These are phyloP conservation scores for Coregonus ussuriensis DNA, from an alignment of 2,797 vertebrate genomes.

Conservation along the genomic window DNA sequence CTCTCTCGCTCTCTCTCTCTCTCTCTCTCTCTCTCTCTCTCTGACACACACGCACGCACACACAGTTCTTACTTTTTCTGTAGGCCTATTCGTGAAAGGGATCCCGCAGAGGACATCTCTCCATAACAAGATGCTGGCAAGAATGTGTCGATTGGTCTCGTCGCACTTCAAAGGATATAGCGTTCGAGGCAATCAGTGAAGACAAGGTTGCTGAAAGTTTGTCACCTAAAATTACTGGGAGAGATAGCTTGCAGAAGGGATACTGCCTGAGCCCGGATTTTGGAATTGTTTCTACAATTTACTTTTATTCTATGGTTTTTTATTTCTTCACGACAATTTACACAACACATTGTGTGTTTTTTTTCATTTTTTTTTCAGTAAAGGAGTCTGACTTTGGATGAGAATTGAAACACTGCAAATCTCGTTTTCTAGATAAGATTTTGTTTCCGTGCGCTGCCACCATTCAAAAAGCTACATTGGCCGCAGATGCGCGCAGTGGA, in stretches of 20 bases:
- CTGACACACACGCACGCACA: not conserved
- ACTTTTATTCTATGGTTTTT: not conserved
- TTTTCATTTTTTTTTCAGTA: too few relatives aligned
- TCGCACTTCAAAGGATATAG: conserved; percentile 61
- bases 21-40: not conserved
- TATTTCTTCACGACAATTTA: not conserved
- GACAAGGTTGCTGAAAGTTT: conserved; percentile 25
- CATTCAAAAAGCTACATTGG: not conserved
- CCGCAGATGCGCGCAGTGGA: conserved; percentile 33
- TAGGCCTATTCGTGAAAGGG: conserved; percentile 45
- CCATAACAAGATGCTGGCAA: conserved; percentile 62
- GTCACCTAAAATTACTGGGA: conserved; percentile 22
- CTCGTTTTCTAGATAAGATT: not conserved
- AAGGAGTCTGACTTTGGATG: too few relatives aligned
- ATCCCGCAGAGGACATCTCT: conserved; percentile 57
- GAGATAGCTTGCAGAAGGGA: conserved; percentile 14
- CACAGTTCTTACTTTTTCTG: not conserved
- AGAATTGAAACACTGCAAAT: not conserved
- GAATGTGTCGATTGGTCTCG: conserved; percentile 61
- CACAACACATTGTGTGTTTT: not conserved
- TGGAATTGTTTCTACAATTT: not conserved
- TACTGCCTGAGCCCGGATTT: not conserved
- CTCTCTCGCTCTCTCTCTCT: not conserved
- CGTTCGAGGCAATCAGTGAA: conserved; percentile 58
- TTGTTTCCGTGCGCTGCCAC: conserved; percentile 9